A percentile compares a stretch with the other conserved stretches of the same genome.
phyloP scores from a whole-genome alignment of 2,113 vertebrate species.

The Sinocyclocheilus rhinocerous region DNA sequence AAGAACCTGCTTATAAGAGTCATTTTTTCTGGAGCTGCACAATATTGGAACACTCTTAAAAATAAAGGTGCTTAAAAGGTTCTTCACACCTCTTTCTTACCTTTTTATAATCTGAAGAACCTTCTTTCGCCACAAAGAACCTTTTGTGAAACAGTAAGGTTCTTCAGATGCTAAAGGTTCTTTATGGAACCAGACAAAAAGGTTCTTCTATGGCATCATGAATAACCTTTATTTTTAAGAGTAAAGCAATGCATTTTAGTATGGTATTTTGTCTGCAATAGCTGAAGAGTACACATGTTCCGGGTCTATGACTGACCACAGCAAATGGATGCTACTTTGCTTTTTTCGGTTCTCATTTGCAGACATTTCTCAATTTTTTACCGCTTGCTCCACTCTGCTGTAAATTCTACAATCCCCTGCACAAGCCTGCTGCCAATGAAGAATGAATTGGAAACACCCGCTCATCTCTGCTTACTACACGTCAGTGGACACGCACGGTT shows the following conservation, averaged over 20 bases:
- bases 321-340: background rate
- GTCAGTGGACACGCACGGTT: background rate
- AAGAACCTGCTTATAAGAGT: background rate
- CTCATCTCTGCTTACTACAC: background rate
- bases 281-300: background rate
- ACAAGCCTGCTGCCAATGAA: background rate
- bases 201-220: no score
- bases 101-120: no score
- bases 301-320: background rate
- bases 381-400: background rate
- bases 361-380: background rate
- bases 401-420: background rate
- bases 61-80: no score
- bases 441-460: slow-evolving; percentile 8
- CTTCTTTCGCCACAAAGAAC: no score
- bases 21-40: background rate
- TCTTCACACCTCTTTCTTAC: no score
- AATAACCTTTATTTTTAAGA: no score
- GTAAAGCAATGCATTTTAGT: background rate
- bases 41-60: no score
- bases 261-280: background rate
- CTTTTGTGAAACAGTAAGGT: no score
- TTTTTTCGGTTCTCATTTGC: background rate
- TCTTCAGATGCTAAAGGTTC: no score
- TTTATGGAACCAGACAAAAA: no score